Conservation (phyloP, 2,113 vertebrate species). For the Eira barbara region DNA sequence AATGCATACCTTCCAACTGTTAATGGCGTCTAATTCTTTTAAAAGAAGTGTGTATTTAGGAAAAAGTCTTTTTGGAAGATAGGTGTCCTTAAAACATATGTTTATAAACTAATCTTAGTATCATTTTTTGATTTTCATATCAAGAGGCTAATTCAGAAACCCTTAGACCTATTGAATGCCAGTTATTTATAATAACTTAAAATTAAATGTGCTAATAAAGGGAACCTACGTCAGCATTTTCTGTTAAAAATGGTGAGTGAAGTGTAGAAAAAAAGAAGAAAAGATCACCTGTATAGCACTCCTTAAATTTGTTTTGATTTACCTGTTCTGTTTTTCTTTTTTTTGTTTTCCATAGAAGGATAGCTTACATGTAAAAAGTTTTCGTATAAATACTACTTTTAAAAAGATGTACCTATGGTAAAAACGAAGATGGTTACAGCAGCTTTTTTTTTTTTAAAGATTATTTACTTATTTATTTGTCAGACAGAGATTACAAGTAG, state of each 20-base stretch:
- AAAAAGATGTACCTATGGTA: background rate
- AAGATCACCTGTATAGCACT: background rate
- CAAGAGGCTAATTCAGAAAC: background rate
- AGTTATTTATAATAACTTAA: background rate
- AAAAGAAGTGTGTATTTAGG: background rate
- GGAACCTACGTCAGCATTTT: background rate
- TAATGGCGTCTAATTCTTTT: slow-evolving; percentile 19
- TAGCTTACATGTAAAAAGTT: background rate
- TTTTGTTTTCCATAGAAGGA: background rate
- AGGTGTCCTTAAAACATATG: background rate
- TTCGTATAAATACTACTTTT: background rate
- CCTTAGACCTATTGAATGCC: background rate
- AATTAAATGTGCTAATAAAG: background rate
- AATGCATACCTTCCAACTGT: background rate
- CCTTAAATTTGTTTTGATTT: background rate
- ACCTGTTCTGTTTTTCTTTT: background rate
- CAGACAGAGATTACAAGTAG: no score
- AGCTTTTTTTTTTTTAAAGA: background rate
- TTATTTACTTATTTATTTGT: no score
- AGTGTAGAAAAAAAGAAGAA: background rate
- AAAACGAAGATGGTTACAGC: background rate
- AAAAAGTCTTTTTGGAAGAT: background rate
- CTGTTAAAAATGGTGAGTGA: background rate
- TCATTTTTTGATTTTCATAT: slow-evolving; percentile 5
- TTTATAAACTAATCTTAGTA: slow-evolving; percentile 21